phyloP scores from a whole-genome alignment of 2,797 vertebrate species.

The Ciconia nigra region DNA sequence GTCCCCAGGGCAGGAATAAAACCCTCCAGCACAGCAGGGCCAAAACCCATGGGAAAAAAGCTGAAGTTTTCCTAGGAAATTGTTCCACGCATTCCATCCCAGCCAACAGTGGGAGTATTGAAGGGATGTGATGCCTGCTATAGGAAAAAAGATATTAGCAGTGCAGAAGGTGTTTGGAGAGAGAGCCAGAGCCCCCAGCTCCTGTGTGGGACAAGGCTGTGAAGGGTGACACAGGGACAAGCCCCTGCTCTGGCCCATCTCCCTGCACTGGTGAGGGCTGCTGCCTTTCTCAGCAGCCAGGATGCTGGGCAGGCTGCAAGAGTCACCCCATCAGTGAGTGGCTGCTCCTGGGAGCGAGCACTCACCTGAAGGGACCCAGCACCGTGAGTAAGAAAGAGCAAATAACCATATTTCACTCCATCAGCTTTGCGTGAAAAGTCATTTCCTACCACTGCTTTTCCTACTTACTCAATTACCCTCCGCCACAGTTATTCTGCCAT shows the following conservation, averaged over 20 bases:
- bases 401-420: not conserved
- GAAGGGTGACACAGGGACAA: not conserved
- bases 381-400: not conserved
- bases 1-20: not conserved
- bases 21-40: not conserved
- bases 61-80: not conserved
- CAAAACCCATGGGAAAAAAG: not conserved
- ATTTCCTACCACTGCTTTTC: not conserved
- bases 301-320: not conserved
- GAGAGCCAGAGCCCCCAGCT: not conserved
- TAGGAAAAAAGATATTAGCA: not conserved
- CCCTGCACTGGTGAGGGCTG: too few relatives aligned
- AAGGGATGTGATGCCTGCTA: not conserved
- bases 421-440: not conserved
- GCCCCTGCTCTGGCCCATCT: not conserved
- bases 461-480: not conserved
- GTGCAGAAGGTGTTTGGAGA: not conserved
- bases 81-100: not conserved
- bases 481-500: not conserved
- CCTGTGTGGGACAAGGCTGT: accelerated
- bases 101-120: accelerated
- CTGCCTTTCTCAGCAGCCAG: not conserved
- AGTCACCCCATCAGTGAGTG: not conserved
- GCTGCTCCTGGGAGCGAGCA: not conserved
- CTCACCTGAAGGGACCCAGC: not conserved